Evolutionary conservation across 37 sponge, comb jelly and placozoan genomes (phyloP), one percentile per base, ranked within the genome.

Genomic region (Oopsacas minuta): DNA sequence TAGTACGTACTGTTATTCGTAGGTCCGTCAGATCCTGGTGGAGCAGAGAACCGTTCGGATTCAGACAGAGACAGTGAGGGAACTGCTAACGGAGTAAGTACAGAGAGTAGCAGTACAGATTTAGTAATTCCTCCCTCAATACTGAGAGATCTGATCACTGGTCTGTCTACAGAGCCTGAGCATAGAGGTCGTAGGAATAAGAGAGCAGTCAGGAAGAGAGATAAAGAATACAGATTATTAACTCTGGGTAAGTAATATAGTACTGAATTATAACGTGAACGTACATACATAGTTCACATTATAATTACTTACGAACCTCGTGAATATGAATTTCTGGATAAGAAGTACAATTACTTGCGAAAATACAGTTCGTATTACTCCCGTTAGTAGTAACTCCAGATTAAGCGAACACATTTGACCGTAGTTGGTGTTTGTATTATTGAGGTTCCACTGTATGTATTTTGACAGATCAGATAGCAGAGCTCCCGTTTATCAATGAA

Each of bases 1-100:
- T 42, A 42, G 8, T 17, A 42, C 49, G 15, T 8, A 42, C 15
- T 15, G 8, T 8, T 42, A 17, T 42, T 17, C 15, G 12, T 42
- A 42, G 49, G 49, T 42, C 49, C 49, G 75, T 10, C 22, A 34
- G n/a, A n/a, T n/a, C n/a, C n/a, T n/a, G n/a, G n/a, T n/a, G n/a
- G n/a, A n/a, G 75, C 75, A 20, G 75, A n/a, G 1, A 10, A 61
- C 20, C 7, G 7, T 3, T 61, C 75, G 5, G 75, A 61, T 34
- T 61, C 75, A 61, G 75, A 61, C 75, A 61, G 75, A n/a, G 75
- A 61, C 28, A 12, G 75, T n/a, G 75, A 61, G 17, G 75, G 17
- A 3, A 3, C 75, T 10, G 1, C 7, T 61, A 3, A 10, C 75
- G 22, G 75, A 3, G 22, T n/a, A 25, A 61, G 75, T 34, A n/a